These are phyloP conservation scores for Campoletis sonorensis DNA, from an alignment of 1,140 invertebrate genomes.

Conservation along the genomic window DNA sequence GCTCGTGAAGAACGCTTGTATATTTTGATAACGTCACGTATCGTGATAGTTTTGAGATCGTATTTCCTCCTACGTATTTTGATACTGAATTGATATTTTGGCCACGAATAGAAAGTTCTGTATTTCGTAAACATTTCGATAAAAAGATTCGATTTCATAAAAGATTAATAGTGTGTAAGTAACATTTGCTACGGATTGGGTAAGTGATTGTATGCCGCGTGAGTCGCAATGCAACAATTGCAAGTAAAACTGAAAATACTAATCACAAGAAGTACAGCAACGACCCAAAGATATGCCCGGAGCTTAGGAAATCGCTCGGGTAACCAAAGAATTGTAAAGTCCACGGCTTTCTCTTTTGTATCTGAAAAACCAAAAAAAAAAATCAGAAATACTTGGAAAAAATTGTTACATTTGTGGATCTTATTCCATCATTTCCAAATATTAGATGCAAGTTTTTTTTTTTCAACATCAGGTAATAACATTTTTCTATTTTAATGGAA, in stretches of 20 bases:
- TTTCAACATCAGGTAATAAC: background rate
- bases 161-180: no score
- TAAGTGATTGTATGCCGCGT: constrained; percentile 64
- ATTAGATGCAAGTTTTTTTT: background rate
- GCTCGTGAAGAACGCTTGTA: no score
- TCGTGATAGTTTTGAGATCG: no score
- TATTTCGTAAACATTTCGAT: no score
- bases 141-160: no score
- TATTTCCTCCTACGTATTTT: no score
- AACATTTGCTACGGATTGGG: constrained; percentile 51
- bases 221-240: constrained; percentile 56
- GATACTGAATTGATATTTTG: no score
- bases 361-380: constrained; percentile 65
- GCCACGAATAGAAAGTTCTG: no score
- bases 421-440: no score
- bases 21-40: no score
- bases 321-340: constrained; percentile 75
- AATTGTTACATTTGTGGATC: no score
- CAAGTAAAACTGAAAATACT: constrained; percentile 58
- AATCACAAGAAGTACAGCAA: constrained; percentile 60
- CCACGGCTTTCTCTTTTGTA: constrained; percentile 71
- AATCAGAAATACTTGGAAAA: constrained; percentile 49
- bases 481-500: no score
- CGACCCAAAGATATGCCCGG: constrained; percentile 64
- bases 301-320: constrained; percentile 73